phyloP scores from a whole-genome alignment of 2,888 invertebrate genomes.

The Callosobruchus maculatus region DNA sequence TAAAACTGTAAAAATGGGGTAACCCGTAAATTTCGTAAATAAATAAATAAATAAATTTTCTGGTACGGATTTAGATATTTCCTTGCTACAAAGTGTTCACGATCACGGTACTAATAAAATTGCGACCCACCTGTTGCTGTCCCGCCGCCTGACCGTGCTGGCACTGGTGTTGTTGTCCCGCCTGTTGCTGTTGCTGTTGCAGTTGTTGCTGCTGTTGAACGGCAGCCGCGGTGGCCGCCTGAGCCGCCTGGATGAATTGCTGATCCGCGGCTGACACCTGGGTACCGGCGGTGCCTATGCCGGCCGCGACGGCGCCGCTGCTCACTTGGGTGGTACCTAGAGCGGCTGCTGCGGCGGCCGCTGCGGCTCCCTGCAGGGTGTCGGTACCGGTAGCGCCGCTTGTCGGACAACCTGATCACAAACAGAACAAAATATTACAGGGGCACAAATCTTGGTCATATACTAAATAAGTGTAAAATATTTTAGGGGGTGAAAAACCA shows the following conservation, averaged over 20 bases:
- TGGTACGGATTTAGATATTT: too few species aligned
- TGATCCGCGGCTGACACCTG: slow-evolving; percentile 25
- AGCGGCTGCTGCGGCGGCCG: slow-evolving; percentile 37
- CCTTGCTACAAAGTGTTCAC: too few species aligned
- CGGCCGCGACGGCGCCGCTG: slow-evolving; percentile 31
- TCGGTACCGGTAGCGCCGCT: slow-evolving; percentile 34
- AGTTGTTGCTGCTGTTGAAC: slow-evolving; percentile 30
- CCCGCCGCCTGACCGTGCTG: neutral
- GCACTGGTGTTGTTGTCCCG: too few species aligned
- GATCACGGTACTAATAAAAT: too few species aligned
- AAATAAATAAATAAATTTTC: too few species aligned
- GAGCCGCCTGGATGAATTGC: slow-evolving; percentile 24
- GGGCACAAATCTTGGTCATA: too few species aligned
- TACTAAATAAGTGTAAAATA: too few species aligned
- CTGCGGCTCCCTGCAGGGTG: slow-evolving; percentile 36
- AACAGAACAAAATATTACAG: too few species aligned
- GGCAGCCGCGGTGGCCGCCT: slow-evolving; percentile 35
- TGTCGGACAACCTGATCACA: slow-evolving; percentile 34
- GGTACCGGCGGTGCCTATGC: slow-evolving; percentile 26
- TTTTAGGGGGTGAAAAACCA: too few species aligned
- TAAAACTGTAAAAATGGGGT: too few species aligned
- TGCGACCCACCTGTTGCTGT: neutral
- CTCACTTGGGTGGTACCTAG: slow-evolving; percentile 30
- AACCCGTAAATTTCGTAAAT: too few species aligned
- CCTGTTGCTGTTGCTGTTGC: too few species aligned